Base-by-base conservation (phyloP, 2,888 invertebrate genomes). In the Caenorhabditis imperialis region DNA sequence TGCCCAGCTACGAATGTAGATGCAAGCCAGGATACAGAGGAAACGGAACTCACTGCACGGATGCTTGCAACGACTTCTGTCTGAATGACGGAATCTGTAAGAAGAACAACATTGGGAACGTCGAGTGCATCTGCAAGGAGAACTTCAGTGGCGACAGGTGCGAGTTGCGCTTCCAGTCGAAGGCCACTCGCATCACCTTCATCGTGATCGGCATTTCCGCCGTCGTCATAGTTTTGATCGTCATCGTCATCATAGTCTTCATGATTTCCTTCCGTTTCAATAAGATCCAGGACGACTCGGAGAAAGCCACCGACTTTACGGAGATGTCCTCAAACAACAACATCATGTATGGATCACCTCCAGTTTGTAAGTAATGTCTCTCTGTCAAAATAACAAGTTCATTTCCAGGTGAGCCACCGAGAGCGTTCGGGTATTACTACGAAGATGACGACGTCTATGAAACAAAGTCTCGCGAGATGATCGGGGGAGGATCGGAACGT, bases 1-100 rank as follows among this genome's bases (percentile, higher is more conserved):
- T 83, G 23, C 83, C 88, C 2, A 77, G 81, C n/a, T 88, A 79
- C 90, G 92, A 93, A 85, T 96, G 96, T 88, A 93, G 94, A 88
- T 96, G 96, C 89, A 95, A 95, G 86, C 93, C 94, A 0, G 96
- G 96, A 0, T 96, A 93, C 90, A 94, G 94, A 88, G 94, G 94
- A 38, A 88, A 88, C 38, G 88, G 88, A 33, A 88, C 87, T 1
- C 77, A 84, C 57, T 88, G 88, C 53, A 78, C 76, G 81, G 88
- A 88, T 53, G 87, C 88, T 8, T 88, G 88, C 60, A 82, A 74
- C 23, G 85, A 86, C 73, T 86, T 76, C 80, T 88, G 88, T 58
- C 67, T 88, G 30, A 88, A 88, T 73, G 88, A 86, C 67, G 88
- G 88, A 14, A 75, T 83, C 14, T 88, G 88, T 69, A 84, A 86